A percentile compares a stretch with the other conserved stretches of the same genome.
Evolutionary conservation across 2,888 invertebrate species (phyloP).

Genomic region (Trilocha varians): DNA sequence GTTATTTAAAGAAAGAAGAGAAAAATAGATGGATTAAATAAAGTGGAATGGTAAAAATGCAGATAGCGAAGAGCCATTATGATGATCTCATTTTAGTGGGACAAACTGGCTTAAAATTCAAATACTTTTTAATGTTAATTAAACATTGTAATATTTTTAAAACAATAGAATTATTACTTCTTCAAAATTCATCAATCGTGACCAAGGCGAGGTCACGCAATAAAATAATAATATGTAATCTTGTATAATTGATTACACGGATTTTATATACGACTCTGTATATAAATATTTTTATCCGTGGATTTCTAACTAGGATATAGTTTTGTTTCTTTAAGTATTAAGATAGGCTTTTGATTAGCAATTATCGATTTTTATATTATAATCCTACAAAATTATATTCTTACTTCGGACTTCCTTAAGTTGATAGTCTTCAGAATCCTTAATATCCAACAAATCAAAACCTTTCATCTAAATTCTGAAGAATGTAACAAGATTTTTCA

Average conservation of each 20-base stretch:
- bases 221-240: neutral
- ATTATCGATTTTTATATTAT: too few relatives aligned
- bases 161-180: conserved; percentile 4
- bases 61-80: too few relatives aligned
- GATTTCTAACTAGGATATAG: neutral
- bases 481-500: too few relatives aligned
- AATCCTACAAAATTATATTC: neutral
- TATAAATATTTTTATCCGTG: neutral
- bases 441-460: neutral
- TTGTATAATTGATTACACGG: conserved; percentile 1
- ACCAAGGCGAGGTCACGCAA: conserved; percentile 6
- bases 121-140: too few relatives aligned
- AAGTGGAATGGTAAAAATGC: too few relatives aligned
- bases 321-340: neutral
- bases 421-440: neutral
- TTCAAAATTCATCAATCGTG: conserved; percentile 9
- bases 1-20: too few relatives aligned
- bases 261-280: too few relatives aligned
- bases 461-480: too few relatives aligned
- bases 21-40: too few relatives aligned
- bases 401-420: neutral
- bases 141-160: too few relatives aligned
- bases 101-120: too few relatives aligned
- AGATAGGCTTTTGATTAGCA: neutral
- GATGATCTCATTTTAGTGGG: too few relatives aligned